Evolutionary conservation across 1,140 invertebrate species (phyloP), one percentile per base, ranked within the genome.

Genomic region (Sycophaga agraensis): DNA sequence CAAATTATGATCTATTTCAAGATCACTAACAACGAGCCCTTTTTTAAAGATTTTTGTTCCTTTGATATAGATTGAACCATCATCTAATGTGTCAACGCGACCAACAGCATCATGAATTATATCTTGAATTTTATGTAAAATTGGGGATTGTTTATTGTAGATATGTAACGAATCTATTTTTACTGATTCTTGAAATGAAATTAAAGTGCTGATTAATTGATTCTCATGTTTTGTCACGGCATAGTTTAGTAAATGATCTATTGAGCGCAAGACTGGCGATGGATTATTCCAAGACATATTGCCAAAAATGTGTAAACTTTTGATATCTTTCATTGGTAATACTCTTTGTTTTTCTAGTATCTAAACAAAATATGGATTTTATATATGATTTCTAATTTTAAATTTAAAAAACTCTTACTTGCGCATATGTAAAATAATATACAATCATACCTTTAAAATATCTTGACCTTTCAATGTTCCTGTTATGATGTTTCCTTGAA

Each of bases 1-100:
- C 0, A 73, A 43, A 12, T 70, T 22, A 37, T 45, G 40, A 2
- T 22, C 48, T 4, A 72, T 64, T 4, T 17, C 35, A 2, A 71
- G 48, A 31, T 51, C 49, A 8, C 61, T 40, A 0, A 60, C 50
- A 11, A 12, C 2, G 1, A 78, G 31, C n/a, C 58, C 43, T 4
- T 68, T 40, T 26, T 66, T 48, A 39, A 76, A 71, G 6, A 55
- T 21, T 34, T 73, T 76, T n/a, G 19, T 42, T 2, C 70, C 73
- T 2, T 12, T 49, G 31, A 76, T 65, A n/a, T 63, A 19, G 3
- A 70, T 37, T 21, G 51, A 14, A n/a, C n/a, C n/a, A n/a, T n/a
- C n/a, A 40, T 46, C 35, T 14, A 8, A 9, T 5, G 17, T 24
- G 42, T 34, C 37, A 14, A 68, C 24, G 6, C 71, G 56, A 3